Conservation (phyloP, 2,797 vertebrate genomes). For the Falco biarmicus region DNA sequence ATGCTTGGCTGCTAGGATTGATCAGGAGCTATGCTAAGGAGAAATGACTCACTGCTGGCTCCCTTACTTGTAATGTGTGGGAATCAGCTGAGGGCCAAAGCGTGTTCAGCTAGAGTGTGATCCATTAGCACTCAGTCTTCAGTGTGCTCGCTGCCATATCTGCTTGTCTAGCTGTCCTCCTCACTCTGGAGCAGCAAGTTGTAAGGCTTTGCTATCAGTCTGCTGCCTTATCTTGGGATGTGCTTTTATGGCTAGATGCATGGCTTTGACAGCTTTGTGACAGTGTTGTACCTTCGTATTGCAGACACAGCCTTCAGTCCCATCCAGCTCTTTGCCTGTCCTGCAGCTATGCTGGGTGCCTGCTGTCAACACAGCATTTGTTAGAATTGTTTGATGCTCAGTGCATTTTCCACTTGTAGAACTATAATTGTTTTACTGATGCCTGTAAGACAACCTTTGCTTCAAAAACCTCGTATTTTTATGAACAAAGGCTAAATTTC, state of each 20-base stretch:
- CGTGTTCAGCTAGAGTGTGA: not conserved
- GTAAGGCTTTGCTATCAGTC: not conserved
- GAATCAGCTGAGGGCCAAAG: not conserved
- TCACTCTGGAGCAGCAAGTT: not conserved
- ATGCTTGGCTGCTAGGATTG: not conserved
- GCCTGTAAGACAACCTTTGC: not conserved
- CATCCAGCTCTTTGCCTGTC: not conserved
- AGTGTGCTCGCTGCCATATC: fast-evolving
- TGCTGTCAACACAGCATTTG: not conserved
- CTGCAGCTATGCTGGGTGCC: not conserved
- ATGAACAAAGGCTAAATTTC: not conserved
- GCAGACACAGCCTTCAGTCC: not conserved
- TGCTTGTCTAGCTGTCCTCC: not conserved
- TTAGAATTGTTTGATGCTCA: not conserved
- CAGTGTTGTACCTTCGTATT: not conserved
- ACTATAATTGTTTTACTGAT: not conserved
- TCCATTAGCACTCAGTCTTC: not conserved
- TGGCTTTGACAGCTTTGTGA: not conserved
- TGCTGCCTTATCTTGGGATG: not conserved
- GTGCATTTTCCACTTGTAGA: not conserved
- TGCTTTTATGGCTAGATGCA: not conserved
- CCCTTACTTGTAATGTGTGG: fast-evolving
- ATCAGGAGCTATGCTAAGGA: not conserved
- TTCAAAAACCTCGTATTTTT: not conserved
- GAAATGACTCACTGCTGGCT: not conserved